Conservation (phyloP, 2,113 vertebrate genomes). For the Lasiurus borealis region DNA sequence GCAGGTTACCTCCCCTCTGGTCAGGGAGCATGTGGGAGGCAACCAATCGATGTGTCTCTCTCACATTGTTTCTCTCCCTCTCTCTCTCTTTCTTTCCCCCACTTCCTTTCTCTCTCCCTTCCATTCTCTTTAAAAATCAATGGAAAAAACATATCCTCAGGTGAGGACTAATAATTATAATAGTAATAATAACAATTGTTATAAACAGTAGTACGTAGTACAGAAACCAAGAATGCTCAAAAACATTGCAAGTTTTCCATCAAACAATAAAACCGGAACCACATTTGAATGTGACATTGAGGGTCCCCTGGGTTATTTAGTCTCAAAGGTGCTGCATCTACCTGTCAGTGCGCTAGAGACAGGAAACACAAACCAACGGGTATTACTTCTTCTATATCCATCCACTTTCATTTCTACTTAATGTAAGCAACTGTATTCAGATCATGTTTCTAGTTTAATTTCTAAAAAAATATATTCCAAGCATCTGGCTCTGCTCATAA, state of each 20-base stretch:
- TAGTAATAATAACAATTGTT: background rate
- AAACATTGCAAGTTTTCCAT: background rate
- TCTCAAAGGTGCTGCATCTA: background rate
- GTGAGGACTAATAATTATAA: no score
- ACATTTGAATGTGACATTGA: background rate
- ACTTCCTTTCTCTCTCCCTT: no score
- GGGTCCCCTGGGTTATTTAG: background rate
- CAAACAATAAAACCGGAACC: background rate
- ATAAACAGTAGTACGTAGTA: background rate
- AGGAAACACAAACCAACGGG: background rate
- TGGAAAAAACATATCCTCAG: no score
- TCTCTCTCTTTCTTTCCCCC: no score
- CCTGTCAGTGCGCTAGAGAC: background rate
- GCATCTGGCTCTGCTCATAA: background rate
- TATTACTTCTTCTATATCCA: background rate
- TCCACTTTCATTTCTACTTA: background rate
- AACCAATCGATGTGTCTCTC: no score
- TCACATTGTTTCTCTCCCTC: no score
- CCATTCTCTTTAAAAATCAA: no score
- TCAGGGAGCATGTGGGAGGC: no score
- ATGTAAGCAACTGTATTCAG: background rate
- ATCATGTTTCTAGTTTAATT: background rate
- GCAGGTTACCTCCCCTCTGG: no score
- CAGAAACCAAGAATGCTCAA: background rate
- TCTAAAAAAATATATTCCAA: constrained; percentile 6